Base-by-base conservation (phyloP, 2,888 invertebrate species). In the Pegoplata infirma region DNA sequence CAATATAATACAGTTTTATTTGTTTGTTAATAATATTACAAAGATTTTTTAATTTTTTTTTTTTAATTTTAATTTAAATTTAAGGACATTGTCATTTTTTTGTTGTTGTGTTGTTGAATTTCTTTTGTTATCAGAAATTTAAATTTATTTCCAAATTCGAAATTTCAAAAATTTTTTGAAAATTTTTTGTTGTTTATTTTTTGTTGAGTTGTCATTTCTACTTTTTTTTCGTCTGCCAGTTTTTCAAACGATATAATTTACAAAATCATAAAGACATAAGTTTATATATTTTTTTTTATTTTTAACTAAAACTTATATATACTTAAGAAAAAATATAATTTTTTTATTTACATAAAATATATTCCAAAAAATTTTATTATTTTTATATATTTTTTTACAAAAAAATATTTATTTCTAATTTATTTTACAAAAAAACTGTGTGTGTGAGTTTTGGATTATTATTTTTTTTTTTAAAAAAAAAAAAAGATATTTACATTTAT, bases 151-250 rank as follows among this genome's bases (percentile, higher is more conserved):
- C 19, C 1, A 28, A 61, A 55, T 53, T 28, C 51, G 28, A 55
- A 32, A 47, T 76, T 69, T 68, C 66, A 58, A 72, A 82, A 81
- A 71, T 82, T 84, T 82, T 82, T 82, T 40, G n/a, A 40, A 40
- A 36, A 40, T n/a, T n/a, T 55, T 77, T 76, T 79, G 63, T 80
- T 77, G 78, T 81, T 78, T 85, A 83, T 84, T 83, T 84, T 71
- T 74, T 71, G 85, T 85, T 86, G 86, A 86, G 85, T 86, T 86
- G 86, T 86, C 86, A 86, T 85, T 86, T 86, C 82, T 83, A 82
- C 81, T 82, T 83, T 84, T 82, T 59, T 82, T 80, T 82, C 84
- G 83, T 82, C 83, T 83, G 80, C 81, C n/a, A n/a, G n/a, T n/a
- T n/a, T 80, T 82, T 71, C 75, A 75, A 79, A 71, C 66, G 82